Evolutionary conservation across 2,797 vertebrate species (phyloP).

Genomic region (Tarsius wallacei): DNA sequence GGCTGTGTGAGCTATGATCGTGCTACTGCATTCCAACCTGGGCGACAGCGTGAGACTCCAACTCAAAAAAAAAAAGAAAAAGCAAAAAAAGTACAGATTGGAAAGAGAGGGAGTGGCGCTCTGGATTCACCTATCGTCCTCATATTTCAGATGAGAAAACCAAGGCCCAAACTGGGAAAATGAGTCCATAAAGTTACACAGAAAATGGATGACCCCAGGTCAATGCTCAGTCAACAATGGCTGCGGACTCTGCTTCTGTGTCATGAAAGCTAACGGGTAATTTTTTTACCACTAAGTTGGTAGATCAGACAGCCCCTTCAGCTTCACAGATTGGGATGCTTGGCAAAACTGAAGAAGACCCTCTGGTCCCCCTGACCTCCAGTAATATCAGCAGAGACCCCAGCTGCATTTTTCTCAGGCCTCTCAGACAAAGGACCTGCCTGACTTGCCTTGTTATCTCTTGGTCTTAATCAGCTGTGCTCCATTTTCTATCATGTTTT

Average conservation of each 20-base stretch:
- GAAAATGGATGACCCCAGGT: neutral
- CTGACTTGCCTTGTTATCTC: conserved; percentile 80
- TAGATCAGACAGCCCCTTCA: neutral
- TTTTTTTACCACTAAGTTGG: neutral
- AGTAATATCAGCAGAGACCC: neutral
- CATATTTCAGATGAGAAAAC: neutral
- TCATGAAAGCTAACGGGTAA: neutral
- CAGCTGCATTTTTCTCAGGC: conserved; percentile 81
- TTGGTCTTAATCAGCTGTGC: conserved; percentile 74
- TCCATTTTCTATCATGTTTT: conserved; percentile 85
- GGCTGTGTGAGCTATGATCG: too few species aligned
- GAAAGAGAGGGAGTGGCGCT: neutral
- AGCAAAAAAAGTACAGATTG: neutral
- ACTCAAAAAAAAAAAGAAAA: too few species aligned
- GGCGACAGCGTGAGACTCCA: too few species aligned
- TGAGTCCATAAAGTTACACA: neutral
- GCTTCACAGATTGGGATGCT: neutral
- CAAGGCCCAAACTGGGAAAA: neutral
- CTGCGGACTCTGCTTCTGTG: neutral
- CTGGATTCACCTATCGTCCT: neutral
- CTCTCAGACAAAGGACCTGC: conserved; percentile 81
- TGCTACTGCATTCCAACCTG: too few species aligned
- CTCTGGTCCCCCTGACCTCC: neutral
- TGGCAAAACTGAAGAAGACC: neutral
- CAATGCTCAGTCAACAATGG: neutral